phyloP scores from a whole-genome alignment of 2,888 invertebrate species.

The Heliconius ethilla region DNA sequence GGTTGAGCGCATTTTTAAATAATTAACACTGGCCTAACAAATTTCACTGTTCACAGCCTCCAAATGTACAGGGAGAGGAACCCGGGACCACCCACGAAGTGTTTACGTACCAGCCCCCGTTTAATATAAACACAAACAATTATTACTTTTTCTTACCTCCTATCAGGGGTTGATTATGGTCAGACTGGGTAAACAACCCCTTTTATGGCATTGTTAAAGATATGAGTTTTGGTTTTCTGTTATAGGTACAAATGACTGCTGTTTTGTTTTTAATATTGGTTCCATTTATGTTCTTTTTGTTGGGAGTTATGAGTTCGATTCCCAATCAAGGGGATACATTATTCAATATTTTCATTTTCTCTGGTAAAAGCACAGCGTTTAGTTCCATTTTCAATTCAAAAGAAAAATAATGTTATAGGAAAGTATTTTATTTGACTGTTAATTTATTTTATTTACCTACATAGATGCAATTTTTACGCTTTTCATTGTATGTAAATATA shows the following conservation, averaged over 20 bases:
- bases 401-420: too few relatives aligned
- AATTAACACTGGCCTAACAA: slow-evolving; percentile 28
- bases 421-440: too few relatives aligned
- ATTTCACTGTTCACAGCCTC: slow-evolving; percentile 14
- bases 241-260: background rate
- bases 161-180: slow-evolving; percentile 48
- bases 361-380: too few relatives aligned
- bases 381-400: too few relatives aligned
- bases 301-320: background rate
- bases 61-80: slow-evolving; percentile 30
- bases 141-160: slow-evolving; percentile 55
- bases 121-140: slow-evolving; percentile 76
- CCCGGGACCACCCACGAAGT: slow-evolving; percentile 68
- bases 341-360: too few relatives aligned
- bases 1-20: slow-evolving; percentile 14
- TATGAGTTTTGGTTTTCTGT: slow-evolving; percentile 4
- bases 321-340: too few relatives aligned
- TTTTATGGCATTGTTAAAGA: slow-evolving; percentile 39
- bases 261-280: background rate
- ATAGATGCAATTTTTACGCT: too few relatives aligned
- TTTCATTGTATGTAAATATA: too few relatives aligned
- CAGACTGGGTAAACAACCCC: slow-evolving; percentile 44
- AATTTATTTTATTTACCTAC: too few relatives aligned
- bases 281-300: background rate
- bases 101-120: slow-evolving; percentile 63